Evolutionary conservation across 2,888 invertebrate genomes (phyloP).

Genomic region (Eilema depressum): DNA sequence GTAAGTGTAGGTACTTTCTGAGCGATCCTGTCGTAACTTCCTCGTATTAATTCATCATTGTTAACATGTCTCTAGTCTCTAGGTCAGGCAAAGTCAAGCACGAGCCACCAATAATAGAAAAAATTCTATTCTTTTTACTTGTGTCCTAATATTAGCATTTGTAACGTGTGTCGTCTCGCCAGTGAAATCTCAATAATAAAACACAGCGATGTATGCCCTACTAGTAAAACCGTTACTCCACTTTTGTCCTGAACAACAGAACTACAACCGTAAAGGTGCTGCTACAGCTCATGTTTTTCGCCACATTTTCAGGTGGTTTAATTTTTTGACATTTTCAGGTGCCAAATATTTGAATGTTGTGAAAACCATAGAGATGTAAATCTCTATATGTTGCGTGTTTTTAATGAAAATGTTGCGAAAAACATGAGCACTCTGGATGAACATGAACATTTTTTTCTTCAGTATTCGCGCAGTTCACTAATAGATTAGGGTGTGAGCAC

Average conservation of each 20-base stretch:
- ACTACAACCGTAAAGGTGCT: conserved; percentile 7
- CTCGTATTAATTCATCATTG: background rate
- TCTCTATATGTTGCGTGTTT: too few species aligned
- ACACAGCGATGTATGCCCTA: background rate
- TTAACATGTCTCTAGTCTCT: background rate
- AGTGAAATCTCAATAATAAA: background rate
- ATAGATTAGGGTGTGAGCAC: background rate
- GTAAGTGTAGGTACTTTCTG: background rate
- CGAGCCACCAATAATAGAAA: background rate
- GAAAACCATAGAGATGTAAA: too few species aligned
- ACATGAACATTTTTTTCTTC: too few species aligned
- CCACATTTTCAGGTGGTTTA: too few species aligned
- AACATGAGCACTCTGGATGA: too few species aligned
- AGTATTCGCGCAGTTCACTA: conserved; percentile 4
- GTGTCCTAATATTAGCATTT: background rate
- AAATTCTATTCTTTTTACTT: background rate
- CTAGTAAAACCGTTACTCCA: conserved; percentile 14
- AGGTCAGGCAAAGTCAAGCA: background rate
- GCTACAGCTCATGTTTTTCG: too few species aligned
- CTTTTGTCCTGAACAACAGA: background rate
- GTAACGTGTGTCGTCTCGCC: background rate
- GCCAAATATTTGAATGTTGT: too few species aligned
- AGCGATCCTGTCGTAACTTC: background rate
- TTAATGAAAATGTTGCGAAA: too few species aligned
- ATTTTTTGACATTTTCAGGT: too few species aligned